Evolutionary conservation across 2,888 invertebrate species (phyloP), one percentile per base, ranked within the genome.

Genomic region (Fissipunctia ypsillon): DNA sequence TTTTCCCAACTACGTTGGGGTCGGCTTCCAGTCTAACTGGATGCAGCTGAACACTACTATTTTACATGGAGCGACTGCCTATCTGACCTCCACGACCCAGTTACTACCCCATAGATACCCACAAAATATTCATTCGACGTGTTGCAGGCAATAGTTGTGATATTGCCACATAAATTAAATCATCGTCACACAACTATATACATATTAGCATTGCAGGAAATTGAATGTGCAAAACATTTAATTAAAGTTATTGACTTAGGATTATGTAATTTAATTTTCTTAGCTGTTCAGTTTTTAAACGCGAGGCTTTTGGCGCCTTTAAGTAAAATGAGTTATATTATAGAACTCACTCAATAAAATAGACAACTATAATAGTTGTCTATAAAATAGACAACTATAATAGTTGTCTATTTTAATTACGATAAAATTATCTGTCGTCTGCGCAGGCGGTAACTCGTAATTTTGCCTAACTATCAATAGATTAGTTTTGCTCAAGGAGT

Each of bases 401-500:
- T n/a, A n/a, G n/a, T n/a, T n/a, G n/a, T n/a, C n/a, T n/a, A n/a
- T n/a, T n/a, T n/a, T n/a, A n/a, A n/a, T n/a, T n/a, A n/a, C n/a
- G 16, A 69, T 54, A 38, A 54, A 48, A 41, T 48, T 73, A 73
- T 67, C 22, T 60, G 19, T 28, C 41, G 12, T 25, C 28, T 67
- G 19, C 28, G n/a, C 28, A 19, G 38, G 25, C 41, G 14, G 5
- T 35, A 14, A 14, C 28, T n/a, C 22, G 43, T 43, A 50, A 78
- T 79, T 74, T 50, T 14, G 57, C 14, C n/a, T 14, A 22, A 50
- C 70, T 71, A 79, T 48, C 60, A 35, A 54, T 73, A 56, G 25
- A 56, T 73, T 73, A 56, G 60, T 61, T 76, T 76, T 80, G 52
- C 80, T 76, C 41, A 48, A 56, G 48, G 41, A 79, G 31, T 56